Base-by-base conservation (phyloP, 64 coral and sea anemone species). In the Astreopora myriophthalma region DNA sequence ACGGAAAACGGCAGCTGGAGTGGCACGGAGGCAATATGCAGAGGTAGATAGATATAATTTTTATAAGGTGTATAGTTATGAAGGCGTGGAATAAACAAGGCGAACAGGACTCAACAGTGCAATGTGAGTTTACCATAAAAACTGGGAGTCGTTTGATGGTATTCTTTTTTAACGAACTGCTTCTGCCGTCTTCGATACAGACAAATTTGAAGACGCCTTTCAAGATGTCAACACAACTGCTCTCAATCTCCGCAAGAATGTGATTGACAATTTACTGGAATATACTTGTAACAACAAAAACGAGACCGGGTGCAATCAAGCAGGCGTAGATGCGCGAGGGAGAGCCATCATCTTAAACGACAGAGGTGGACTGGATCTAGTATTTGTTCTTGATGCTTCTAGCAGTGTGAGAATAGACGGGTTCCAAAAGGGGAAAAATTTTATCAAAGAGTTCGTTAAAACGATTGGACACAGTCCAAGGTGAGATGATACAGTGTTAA, bases 341-440 rank as follows among this genome's bases (percentile, higher is more conserved):
- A 73, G 94, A 38, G 88, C 71, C 23, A 80, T 95, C 23, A 71
- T 73, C 30, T 60, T 64, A 52, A 60, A 86, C 22, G 71, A 85
- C 14, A 67, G 49, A 22, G 80, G 72, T 5, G 91, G 87, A 33
- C 80, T 96, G 6, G 95, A 96, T 62, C 78, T 96, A 6, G 80
- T 96, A 1, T 93, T 96, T 93, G 95, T 96, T 6, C 81, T 96
- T 46, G 95, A 96, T 48, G 73, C 86, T 20, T 96, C 95, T n/a
- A 90, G 79, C 64, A 96, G 95, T 39, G 84, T 96, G 9, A 90
- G 26, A 19, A 62, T 6, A 48, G 27, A 20, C 1, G 91, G 89
- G 19, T 96, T 96, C 37, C n/a, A 90, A 12, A 49, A 79, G 37
- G 91, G 91, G 1, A 28, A 86, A 51, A 76, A 48, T 6, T 96